These are phyloP conservation scores for Epizoanthus scotinus DNA, from an alignment of 92 coral and sea anemone species.

Conservation along the genomic window DNA sequence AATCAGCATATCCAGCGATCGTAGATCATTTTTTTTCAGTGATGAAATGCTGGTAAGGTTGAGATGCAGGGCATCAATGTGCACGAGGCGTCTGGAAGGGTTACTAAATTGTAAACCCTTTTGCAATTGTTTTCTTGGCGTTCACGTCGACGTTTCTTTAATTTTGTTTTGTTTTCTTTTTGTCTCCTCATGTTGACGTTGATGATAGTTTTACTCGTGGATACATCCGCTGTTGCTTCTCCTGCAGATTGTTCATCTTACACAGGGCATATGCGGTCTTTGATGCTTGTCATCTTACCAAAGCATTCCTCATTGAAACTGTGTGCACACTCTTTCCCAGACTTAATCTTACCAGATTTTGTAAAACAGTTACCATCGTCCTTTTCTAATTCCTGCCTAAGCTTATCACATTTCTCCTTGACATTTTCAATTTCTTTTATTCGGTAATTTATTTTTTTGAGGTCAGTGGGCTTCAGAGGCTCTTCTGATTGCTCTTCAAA, in stretches of 20 bases:
- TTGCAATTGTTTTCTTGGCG: no score
- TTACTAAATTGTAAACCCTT: no score
- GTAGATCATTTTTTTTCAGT: no score
- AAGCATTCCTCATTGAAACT: conserved; percentile 42
- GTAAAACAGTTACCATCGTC: conserved; percentile 38
- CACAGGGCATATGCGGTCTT: conserved; percentile 30
- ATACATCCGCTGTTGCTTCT: conserved; percentile 46
- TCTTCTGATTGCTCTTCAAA: conserved; percentile 42
- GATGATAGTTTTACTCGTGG: conserved; percentile 31
- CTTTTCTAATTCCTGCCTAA: conserved; percentile 4
- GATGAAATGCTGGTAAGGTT: no score
- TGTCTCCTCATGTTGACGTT: conserved; percentile 50
- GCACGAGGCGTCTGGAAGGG: no score
- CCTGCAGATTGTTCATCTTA: conserved; percentile 3
- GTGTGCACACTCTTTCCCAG: conserved; percentile 46
- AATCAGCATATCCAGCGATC: no score
- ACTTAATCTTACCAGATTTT: conserved; percentile 43
- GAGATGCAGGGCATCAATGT: no score
- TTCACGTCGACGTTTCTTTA: no score
- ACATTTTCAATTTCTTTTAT: conserved; percentile 29
- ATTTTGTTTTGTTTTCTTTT: conserved; percentile 51
- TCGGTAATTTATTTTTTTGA: conserved; percentile 39
- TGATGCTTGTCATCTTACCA: conserved; percentile 26
- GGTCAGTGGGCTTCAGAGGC: conserved; percentile 40
- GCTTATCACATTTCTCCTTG: conserved; percentile 28